These are phyloP conservation scores for Grammomys surdaster DNA, from an alignment of 2,113 vertebrate species.

Conservation along the genomic window DNA sequence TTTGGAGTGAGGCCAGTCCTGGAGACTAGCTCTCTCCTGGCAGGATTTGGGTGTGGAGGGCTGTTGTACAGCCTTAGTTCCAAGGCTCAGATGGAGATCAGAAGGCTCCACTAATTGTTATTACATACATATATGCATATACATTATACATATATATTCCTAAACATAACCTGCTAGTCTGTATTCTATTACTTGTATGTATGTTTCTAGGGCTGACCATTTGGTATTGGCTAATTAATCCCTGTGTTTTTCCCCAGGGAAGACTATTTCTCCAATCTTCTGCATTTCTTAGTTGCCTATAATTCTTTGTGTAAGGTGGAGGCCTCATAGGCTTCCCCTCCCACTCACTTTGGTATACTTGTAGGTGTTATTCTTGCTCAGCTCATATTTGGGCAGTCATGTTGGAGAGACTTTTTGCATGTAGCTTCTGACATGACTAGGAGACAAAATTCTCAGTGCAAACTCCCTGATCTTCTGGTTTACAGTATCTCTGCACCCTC, in stretches of 20 bases:
- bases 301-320: background rate
- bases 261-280: background rate
- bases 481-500: background rate
- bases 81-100: too few species aligned
- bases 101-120: background rate
- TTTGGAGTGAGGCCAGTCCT: too few species aligned
- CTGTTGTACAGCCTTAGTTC: too few species aligned
- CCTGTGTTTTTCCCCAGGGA: background rate
- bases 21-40: too few species aligned
- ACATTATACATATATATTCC: background rate
- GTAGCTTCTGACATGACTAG: background rate
- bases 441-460: background rate
- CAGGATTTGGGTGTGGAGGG: too few species aligned
- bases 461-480: background rate
- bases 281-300: background rate
- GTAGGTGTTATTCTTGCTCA: background rate
- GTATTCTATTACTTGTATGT: background rate
- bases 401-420: background rate
- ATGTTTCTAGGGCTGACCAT: background rate
- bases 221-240: background rate
- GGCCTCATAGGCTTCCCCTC: background rate
- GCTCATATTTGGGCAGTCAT: background rate
- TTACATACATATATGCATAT: background rate
- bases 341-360: background rate
- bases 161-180: background rate